Base-by-base conservation (phyloP, 2,888 invertebrate genomes). In the Lasioglossum morio region DNA sequence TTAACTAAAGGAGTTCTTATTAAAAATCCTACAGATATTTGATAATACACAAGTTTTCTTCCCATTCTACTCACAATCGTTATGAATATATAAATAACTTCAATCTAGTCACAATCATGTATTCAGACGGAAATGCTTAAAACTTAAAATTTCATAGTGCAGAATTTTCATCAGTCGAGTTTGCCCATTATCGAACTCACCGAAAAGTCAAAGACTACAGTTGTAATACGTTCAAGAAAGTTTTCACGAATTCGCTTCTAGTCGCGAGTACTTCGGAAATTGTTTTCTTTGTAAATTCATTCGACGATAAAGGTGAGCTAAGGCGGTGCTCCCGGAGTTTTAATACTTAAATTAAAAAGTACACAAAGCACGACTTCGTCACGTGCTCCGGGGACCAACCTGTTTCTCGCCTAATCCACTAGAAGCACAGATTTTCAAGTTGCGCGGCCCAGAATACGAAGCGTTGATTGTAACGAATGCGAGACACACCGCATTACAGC, bases 401-500 rank as follows among this genome's bases (percentile, higher is more conserved):
- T 48, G 14, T 72, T 76, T 72, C 43, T 63, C n/a, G 12, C 14
- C 30, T 23, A 48, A 30, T 72, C 43, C 19, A 46, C 30, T n/a
- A 27, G 46, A n/a, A 37, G 27, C 73, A 66, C 82, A 53, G 57
- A 77, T 84, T 82, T 82, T 77, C 82, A 77, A 82, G 66, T 77
- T 48, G 72, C 23, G 53, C 60, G 69, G 77, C 76, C 66, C 74
- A 57, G 73, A 14, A 57, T 77, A 27, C 43, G 82, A 60, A 77
- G 69, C 77, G 82, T 82, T 73, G 84, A 84, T 84, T 74, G 77
- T 14, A 73, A 84, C 73, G 82, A 84, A 77, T 77, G 53, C 27
- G 73, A 85, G 79, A 76, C n/a, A 72, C 63, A 69, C 75, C 72
- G 83, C 79, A 83, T 66, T 85, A 83, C 82, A 79, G 75, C 46